phyloP scores from a whole-genome alignment of 2,888 invertebrate genomes.

The Acanthoscelides obtectus region DNA sequence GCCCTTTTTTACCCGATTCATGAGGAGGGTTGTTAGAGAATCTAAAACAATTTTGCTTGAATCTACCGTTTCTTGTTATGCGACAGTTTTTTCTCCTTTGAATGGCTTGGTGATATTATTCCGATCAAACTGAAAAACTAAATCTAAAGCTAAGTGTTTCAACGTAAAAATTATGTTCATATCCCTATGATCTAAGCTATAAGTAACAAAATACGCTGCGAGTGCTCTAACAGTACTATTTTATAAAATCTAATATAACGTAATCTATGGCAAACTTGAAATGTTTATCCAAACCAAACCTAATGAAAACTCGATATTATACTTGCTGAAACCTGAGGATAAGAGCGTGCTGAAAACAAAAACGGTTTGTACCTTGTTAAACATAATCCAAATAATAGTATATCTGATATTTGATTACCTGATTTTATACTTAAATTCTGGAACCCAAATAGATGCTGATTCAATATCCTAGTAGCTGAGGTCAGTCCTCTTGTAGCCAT shows the following conservation, averaged over 20 bases:
- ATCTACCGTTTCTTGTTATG: no score
- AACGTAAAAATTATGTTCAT: not conserved
- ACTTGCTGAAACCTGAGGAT: not conserved
- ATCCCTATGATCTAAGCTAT: not conserved
- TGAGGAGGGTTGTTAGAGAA: no score
- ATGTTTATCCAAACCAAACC: no score
- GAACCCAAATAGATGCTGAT: conserved; percentile 68
- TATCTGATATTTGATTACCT: conserved; percentile 31
- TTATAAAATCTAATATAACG: not conserved
- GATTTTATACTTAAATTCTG: conserved; percentile 52
- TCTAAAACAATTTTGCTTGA: no score
- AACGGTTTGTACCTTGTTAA: not conserved
- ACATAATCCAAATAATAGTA: no score
- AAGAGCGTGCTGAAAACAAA: not conserved
- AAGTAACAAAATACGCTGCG: not conserved
- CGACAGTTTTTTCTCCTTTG: no score
- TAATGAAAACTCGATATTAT: not conserved
- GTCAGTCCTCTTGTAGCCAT: conserved; percentile 62
- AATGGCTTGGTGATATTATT: no score
- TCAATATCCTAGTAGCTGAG: conserved; percentile 67
- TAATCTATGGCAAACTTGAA: not conserved
- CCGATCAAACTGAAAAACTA: not conserved
- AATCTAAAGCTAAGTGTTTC: not conserved
- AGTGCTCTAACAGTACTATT: not conserved
- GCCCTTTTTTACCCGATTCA: no score